These are phyloP conservation scores for Zoanthus sociatus DNA, from an alignment of 92 coral and sea anemone genomes.

Conservation along the genomic window DNA sequence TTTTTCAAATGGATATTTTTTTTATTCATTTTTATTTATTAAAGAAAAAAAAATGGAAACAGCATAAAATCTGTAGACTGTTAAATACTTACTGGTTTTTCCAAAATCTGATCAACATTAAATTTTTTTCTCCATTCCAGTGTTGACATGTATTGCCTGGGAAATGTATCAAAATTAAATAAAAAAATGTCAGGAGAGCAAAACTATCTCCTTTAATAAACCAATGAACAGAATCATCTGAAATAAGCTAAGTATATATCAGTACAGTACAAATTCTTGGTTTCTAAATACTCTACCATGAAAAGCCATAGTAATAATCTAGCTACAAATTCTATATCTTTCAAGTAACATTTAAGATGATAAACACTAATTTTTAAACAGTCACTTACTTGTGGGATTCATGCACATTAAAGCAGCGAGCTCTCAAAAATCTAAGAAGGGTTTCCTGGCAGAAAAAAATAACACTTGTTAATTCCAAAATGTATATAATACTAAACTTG, in stretches of 20 bases:
- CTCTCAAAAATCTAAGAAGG: slow-evolving; percentile 88
- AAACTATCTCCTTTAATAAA: too few relatives aligned
- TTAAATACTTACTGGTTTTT: slow-evolving; percentile 69
- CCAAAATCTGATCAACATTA: slow-evolving; percentile 80
- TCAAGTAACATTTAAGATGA: too few relatives aligned
- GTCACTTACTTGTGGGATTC: slow-evolving; percentile 71
- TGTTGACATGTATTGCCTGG: slow-evolving; percentile 83
- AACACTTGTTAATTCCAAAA: too few relatives aligned
- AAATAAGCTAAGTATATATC: too few relatives aligned
- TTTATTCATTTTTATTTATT: neutral
- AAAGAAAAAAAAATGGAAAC: neutral
- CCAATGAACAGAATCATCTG: too few relatives aligned
- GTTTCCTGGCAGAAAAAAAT: slow-evolving; percentile 63
- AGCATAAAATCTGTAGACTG: neutral
- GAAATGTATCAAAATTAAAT: neutral
- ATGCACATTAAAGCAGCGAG: slow-evolving; percentile 87
- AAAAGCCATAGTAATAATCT: too few relatives aligned
- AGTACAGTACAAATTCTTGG: too few relatives aligned
- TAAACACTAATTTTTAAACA: neutral
- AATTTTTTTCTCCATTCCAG: slow-evolving; percentile 85
- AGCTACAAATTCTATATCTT: too few relatives aligned
- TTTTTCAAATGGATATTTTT: neutral
- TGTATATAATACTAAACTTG: too few relatives aligned
- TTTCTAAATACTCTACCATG: too few relatives aligned
- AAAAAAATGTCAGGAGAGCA: too few relatives aligned